phyloP scores from a whole-genome alignment of 2,797 vertebrate species.

The Megaceryle alcyon region DNA sequence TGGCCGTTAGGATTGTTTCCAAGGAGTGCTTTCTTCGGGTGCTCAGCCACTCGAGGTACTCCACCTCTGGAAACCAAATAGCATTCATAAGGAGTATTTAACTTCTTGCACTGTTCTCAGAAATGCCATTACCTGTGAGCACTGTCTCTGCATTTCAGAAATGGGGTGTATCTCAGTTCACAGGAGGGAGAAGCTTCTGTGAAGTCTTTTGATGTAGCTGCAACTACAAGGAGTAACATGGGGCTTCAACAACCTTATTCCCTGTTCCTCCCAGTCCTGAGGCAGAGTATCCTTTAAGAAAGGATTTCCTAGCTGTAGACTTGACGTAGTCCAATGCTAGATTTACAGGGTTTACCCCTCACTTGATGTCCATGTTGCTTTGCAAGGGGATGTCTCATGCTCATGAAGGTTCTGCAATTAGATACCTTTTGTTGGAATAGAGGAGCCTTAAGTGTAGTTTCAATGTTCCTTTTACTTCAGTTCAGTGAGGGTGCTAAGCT shows the following conservation, averaged over 20 bases:
- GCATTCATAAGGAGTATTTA: rapidly evolving
- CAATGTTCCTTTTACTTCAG: rapidly evolving
- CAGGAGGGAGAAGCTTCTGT: rapidly evolving
- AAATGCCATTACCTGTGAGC: rapidly evolving
- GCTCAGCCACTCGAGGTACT: rapidly evolving
- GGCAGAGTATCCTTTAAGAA: rapidly evolving
- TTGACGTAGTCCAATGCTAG: rapidly evolving
- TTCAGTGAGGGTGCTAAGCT: not conserved
- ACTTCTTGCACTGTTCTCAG: not conserved
- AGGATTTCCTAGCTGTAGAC: rapidly evolving
- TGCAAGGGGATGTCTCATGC: rapidly evolving
- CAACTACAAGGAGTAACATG: rapidly evolving
- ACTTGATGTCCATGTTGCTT: rapidly evolving
- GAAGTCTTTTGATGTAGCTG: not conserved
- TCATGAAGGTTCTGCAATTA: not conserved
- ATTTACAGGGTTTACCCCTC: not conserved
- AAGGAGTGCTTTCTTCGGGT: not conserved
- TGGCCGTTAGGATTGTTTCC: rapidly evolving
- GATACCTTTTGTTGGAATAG: not conserved
- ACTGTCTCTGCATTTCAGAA: rapidly evolving
- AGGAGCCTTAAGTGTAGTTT: not conserved
- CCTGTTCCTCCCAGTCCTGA: not conserved
- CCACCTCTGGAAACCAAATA: not conserved
- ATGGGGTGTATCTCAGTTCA: rapidly evolving
- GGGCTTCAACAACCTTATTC: rapidly evolving